Conservation (phyloP, 2,797 vertebrate genomes). For the Anas flavirostris region DNA sequence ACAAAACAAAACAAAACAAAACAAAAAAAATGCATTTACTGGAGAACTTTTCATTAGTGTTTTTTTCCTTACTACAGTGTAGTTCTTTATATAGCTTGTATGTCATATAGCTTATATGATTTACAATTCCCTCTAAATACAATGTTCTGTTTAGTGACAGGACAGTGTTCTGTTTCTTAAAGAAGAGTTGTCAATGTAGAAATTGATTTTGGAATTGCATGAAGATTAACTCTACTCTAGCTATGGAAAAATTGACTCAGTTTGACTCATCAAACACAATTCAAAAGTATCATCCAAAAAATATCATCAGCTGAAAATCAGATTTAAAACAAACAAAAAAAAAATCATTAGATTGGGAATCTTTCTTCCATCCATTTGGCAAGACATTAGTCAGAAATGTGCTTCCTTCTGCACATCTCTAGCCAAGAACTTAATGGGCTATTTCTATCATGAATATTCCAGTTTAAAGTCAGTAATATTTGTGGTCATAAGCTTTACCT, state of each 20-base stretch:
- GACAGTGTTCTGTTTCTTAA: background rate
- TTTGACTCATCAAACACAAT: background rate
- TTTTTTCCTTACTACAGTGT: background rate
- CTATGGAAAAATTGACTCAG: background rate
- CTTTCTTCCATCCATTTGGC: background rate
- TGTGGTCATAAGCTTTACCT: background rate
- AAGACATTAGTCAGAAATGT: background rate
- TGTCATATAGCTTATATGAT: background rate
- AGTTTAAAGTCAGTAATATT: background rate
- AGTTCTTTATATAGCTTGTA: background rate
- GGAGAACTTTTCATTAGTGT: background rate
- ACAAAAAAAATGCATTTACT: background rate
- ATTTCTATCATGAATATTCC: background rate
- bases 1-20: background rate
- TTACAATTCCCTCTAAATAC: background rate
- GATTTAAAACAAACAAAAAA: background rate
- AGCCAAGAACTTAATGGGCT: background rate
- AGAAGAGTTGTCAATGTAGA: background rate
- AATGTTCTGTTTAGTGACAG: background rate
- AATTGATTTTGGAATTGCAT: background rate
- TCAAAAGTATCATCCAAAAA: background rate
- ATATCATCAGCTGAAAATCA: background rate
- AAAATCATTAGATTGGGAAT: background rate
- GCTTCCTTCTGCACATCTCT: background rate
- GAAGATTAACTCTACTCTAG: background rate